Conservation (phyloP, 1,140 invertebrate genomes). For the Neodiprion lecontei region DNA sequence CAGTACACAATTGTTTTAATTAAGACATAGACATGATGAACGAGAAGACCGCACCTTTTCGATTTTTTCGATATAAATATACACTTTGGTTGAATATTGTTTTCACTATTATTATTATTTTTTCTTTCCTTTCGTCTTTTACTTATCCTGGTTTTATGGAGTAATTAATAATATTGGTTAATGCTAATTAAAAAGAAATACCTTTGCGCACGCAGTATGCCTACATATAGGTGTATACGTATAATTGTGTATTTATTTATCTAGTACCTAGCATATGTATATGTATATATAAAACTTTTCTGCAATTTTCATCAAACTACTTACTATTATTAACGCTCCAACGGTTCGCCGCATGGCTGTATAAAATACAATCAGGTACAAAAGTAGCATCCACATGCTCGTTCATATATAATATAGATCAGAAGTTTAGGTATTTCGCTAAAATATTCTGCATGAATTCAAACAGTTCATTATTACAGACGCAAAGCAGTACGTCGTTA, state of each 20-base stretch:
- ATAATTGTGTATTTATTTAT: slow-evolving; percentile 4
- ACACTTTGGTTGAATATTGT: slow-evolving; percentile 49
- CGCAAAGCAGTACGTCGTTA: not conserved
- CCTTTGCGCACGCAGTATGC: slow-evolving; percentile 5
- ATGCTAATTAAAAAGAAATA: slow-evolving; percentile 17
- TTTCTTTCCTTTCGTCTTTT: not conserved
- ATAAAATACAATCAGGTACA: slow-evolving; percentile 50
- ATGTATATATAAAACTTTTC: not conserved
- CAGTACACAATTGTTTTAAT: not conserved
- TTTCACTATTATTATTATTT: not conserved
- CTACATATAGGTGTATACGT: not conserved
- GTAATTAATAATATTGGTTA: not conserved
- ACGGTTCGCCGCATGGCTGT: slow-evolving; percentile 8
- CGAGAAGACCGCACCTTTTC: not conserved
- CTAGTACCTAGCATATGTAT: not conserved
- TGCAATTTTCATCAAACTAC: slow-evolving; percentile 3
- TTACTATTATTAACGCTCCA: slow-evolving; percentile 4
- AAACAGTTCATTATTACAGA: not conserved
- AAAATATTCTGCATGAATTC: not conserved
- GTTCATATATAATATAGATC: not conserved
- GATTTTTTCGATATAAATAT: slow-evolving; percentile 36
- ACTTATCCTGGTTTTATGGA: not conserved
- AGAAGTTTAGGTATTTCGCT: not conserved
- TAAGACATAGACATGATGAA: not conserved
- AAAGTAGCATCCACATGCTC: slow-evolving; percentile 42